phyloP scores from a whole-genome alignment of 2,113 vertebrate genomes.

The Haemorhous mexicanus region DNA sequence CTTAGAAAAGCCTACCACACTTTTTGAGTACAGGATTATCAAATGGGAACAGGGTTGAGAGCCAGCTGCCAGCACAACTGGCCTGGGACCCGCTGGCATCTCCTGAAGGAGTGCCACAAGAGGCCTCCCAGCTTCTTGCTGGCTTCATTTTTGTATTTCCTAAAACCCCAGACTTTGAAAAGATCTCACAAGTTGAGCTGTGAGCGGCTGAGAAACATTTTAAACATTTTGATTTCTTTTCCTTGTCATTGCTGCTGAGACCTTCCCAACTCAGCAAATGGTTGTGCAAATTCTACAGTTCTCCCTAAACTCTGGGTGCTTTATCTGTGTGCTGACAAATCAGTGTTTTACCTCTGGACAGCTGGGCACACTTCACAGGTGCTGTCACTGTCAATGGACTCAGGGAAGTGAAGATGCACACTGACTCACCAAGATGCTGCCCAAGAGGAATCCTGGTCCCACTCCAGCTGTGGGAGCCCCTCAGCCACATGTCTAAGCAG shows the following conservation, averaged over 20 bases:
- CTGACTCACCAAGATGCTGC: neutral
- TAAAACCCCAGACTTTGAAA: neutral
- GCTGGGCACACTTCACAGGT: neutral
- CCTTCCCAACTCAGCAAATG: neutral
- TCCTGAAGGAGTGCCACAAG: neutral
- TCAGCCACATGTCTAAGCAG: neutral
- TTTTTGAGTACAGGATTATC: neutral
- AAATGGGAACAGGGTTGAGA: neutral
- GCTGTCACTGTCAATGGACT: neutral
- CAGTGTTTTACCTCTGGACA: neutral
- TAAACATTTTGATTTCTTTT: neutral
- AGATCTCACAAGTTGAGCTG: neutral
- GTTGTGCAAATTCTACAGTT: neutral
- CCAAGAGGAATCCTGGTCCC: neutral
- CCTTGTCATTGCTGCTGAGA: neutral
- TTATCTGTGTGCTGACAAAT: neutral
- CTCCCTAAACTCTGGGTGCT: neutral
- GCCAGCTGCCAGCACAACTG: neutral
- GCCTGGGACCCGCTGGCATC: neutral
- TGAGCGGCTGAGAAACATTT: neutral
- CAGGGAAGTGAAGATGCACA: neutral
- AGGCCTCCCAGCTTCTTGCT: neutral
- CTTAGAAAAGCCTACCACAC: accelerated
- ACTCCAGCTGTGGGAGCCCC: neutral
- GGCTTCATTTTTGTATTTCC: neutral